Base-by-base conservation (phyloP, 2,113 vertebrate genomes). In the Cettia cetti region DNA sequence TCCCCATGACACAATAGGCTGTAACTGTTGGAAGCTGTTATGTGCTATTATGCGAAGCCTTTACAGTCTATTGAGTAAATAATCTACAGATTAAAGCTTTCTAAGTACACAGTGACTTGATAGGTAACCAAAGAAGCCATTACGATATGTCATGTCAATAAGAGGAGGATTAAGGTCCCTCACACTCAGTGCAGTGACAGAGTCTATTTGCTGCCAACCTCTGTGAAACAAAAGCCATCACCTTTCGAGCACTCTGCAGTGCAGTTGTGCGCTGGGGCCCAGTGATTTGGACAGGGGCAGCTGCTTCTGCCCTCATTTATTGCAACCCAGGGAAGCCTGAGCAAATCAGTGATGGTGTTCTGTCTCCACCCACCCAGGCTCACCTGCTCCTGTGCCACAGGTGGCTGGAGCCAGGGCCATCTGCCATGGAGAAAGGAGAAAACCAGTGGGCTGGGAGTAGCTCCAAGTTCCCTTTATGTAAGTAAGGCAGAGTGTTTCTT, bases 41-140 rank as follows among this genome's bases (percentile, higher is more conserved):
- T 11, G 56, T 80, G 80, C 79, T 64, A 71, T 95, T 96, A 88
- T 52, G 44, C 0, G 5, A 66, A 90, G 90, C 92, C 8, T 35
- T 93, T 95, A 78, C 71, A 90, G 85, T 89, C 90, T 96, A 66
- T 88, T 88, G 94, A 95, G 95, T 94, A 97, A 97, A 95, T 93
- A 96, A 96, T 92, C 82, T 95, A 86, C 88, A 96, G 93, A 96
- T 95, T 96, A 96, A 92, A 95, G 82, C 93, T 93, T 93, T 82
- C 85, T 92, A 60, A 94, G 70, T 90, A 93, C 87, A 95, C 86
- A 89, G 90, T 44, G 75, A 75, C 82, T 89, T 60, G 92, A 94
- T 86, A 96, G 92, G 88, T 95, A 95, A 86, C 86, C 83, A 87
- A 89, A 95, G 89, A 91, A 91, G 81, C 86, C 81, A 79, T 91